Evolutionary conservation across 2,797 vertebrate species (phyloP).

Genomic region (Nyctibius grandis): DNA sequence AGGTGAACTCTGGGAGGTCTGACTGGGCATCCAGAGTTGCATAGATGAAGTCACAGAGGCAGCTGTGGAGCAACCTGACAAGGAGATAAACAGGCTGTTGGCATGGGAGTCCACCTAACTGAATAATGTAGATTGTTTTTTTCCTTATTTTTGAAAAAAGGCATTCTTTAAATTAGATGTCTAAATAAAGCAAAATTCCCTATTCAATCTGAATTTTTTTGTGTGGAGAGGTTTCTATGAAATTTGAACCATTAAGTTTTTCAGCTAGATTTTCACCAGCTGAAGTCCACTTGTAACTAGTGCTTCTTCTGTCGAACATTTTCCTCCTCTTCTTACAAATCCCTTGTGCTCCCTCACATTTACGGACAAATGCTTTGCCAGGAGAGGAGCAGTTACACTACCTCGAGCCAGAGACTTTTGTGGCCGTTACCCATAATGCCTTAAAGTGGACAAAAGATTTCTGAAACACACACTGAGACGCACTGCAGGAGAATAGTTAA

Average conservation of each 20-base stretch:
- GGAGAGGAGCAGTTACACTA: neutral
- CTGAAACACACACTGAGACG: conserved; percentile 49
- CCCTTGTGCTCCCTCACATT: neutral
- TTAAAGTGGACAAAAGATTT: conserved; percentile 61
- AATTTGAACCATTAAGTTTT: neutral
- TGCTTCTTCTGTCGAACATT: neutral
- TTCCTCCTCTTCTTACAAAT: conserved; percentile 6
- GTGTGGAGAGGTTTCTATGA: neutral
- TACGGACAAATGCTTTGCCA: neutral
- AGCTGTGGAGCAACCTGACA: neutral
- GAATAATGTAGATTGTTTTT: neutral
- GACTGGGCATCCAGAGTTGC: neutral
- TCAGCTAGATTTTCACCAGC: neutral
- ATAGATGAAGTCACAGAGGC: neutral
- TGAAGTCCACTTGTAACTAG: neutral
- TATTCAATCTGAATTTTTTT: neutral
- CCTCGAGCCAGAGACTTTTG: conserved; percentile 41
- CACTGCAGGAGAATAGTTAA: conserved; percentile 36
- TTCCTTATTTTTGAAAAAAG: neutral
- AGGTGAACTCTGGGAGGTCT: neutral
- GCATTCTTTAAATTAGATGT: neutral
- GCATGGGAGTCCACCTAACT: neutral
- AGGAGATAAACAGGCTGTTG: neutral
- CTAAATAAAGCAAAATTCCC: neutral
- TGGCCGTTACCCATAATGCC: conserved; percentile 45